These are phyloP conservation scores for Distichodus sexfasciatus DNA, from an alignment of 2,797 vertebrate species.

Conservation along the genomic window DNA sequence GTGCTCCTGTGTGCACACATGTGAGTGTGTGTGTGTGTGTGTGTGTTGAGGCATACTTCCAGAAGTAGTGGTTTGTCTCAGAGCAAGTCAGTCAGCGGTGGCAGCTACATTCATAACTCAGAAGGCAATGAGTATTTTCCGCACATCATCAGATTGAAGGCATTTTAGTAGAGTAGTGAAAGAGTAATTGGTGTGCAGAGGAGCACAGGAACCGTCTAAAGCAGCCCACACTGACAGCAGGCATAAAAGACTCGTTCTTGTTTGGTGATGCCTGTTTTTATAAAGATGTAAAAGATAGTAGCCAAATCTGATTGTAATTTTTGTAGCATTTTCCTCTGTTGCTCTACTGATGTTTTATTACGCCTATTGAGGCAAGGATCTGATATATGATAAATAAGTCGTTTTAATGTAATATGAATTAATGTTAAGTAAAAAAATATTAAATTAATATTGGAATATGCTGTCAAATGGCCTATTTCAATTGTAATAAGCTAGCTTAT, in stretches of 20 bases:
- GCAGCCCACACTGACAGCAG: constrained; percentile 23
- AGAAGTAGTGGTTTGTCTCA: constrained; percentile 52
- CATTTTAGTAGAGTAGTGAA: constrained; percentile 21
- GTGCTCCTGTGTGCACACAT: neutral
- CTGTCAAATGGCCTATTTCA: too few species aligned
- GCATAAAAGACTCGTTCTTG: neutral
- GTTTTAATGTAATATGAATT: too few species aligned
- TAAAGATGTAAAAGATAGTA: neutral
- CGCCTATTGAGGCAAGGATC: too few species aligned
- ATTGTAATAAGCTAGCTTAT: too few species aligned
- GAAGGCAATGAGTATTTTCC: constrained; percentile 57
- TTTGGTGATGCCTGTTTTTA: neutral
- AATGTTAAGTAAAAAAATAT: too few species aligned
- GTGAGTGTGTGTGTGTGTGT: neutral
- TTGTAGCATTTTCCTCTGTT: too few species aligned
- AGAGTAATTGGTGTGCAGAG: constrained; percentile 9
- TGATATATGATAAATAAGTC: too few species aligned
- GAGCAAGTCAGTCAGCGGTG: constrained; percentile 50
- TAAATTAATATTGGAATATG: too few species aligned
- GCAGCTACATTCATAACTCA: constrained; percentile 49
- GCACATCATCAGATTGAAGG: constrained; percentile 61
- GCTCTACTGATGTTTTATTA: too few species aligned
- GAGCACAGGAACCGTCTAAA: neutral
- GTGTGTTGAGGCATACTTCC: constrained; percentile 49
- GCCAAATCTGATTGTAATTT: neutral